Conservation (phyloP, 2,888 invertebrate genomes). For the Orthosia cruda region DNA sequence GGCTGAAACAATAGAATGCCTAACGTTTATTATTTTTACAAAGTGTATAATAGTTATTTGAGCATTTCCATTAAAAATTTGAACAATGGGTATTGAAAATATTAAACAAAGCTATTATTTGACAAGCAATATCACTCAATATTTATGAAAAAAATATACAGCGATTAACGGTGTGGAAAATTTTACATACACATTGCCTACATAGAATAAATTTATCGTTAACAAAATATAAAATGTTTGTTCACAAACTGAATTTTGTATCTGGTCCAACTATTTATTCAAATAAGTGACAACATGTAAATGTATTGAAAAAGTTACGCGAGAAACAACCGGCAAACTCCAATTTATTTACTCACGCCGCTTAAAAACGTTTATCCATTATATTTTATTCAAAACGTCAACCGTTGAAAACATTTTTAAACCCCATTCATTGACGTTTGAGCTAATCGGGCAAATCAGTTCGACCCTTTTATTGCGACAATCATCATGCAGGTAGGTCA, state of each 20-base stretch:
- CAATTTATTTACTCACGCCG: conserved; percentile 40
- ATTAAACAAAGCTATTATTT: neutral
- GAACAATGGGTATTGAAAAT: neutral
- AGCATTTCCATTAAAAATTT: neutral
- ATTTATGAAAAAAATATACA: neutral
- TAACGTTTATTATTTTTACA: neutral
- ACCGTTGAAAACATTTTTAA: conserved; percentile 37
- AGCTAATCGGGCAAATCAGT: conserved; percentile 59
- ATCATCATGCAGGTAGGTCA: conserved; percentile 55
- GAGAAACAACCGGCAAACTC: conserved; percentile 25
- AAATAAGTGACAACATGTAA: conserved; percentile 46
- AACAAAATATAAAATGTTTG: conserved; percentile 44
- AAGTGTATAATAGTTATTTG: neutral
- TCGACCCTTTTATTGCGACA: conserved; percentile 62
- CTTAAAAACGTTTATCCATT: conserved; percentile 37
- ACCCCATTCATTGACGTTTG: conserved; percentile 34
- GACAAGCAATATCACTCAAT: neutral
- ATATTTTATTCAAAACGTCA: conserved; percentile 45
- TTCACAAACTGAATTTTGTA: conserved; percentile 40
- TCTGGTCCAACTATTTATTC: conserved; percentile 34
- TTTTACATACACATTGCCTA: neutral
- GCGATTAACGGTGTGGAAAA: neutral
- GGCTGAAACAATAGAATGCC: neutral
- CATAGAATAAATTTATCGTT: conserved; percentile 4
- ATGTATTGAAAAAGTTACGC: conserved; percentile 36